Conservation (phyloP, 2,797 vertebrate genomes). For the Gymnoscopelus braueri region DNA sequence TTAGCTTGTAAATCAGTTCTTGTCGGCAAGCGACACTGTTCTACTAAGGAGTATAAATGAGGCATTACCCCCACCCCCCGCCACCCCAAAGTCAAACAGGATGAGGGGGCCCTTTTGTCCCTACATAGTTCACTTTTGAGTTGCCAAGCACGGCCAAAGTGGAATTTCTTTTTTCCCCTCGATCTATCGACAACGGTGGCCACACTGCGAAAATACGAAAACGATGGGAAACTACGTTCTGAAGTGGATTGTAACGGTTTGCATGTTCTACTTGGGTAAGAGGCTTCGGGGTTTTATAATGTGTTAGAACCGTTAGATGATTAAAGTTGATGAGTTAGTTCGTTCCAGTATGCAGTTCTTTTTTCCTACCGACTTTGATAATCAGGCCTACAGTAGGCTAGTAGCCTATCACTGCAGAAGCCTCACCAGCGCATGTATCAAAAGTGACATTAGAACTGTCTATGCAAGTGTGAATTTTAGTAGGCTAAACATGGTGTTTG, state of each 20-base stretch:
- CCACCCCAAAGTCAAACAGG: slow-evolving; percentile 75
- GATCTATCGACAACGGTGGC: slow-evolving; percentile 52
- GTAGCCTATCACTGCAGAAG: no score
- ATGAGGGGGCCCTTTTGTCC: slow-evolving; percentile 81
- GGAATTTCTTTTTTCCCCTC: slow-evolving; percentile 71
- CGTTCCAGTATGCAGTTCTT: no score
- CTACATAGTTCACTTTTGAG: slow-evolving; percentile 79
- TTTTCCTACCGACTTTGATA: no score
- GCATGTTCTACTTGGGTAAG: slow-evolving; percentile 77
- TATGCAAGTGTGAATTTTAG: no score
- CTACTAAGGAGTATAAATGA: no score
- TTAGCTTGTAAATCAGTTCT: no score
- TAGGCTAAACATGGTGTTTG: slow-evolving; percentile 3
- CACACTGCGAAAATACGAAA: slow-evolving; percentile 64
- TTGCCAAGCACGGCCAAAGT: slow-evolving; percentile 79
- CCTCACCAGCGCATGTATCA: no score
- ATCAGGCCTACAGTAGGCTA: no score
- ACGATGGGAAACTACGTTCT: slow-evolving; percentile 75
- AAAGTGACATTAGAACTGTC: no score
- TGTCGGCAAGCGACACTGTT: no score
- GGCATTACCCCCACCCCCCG: slow-evolving; percentile 54
- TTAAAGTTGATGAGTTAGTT: neutral
- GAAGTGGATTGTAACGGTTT: slow-evolving; percentile 67
- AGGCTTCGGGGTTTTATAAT: slow-evolving; percentile 14
- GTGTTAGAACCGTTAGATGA: neutral